Evolutionary conservation across 1,140 invertebrate genomes (phyloP), one percentile per base, ranked within the genome.

Genomic region (Heliconius congener): DNA sequence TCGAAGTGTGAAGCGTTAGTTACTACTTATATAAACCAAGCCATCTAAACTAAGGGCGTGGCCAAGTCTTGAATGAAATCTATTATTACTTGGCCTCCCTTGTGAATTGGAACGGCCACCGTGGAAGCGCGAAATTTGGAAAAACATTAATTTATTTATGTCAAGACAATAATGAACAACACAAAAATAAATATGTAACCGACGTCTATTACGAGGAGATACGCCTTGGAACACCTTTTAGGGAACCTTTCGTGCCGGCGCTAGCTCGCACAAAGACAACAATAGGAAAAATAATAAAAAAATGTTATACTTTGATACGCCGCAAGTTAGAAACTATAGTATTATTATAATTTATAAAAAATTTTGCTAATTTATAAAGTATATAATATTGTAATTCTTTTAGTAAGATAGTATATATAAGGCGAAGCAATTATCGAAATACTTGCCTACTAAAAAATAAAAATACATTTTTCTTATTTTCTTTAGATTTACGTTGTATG

Each of bases 131-230:
- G 88, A 94, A 94, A 92, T 93, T 87, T 88, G 79, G 83, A 76
- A 90, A 92, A 87, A 92, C 87, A 90, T 91, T 90, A 92, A 94
- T 93, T 93, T 94, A 93, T 93, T 93, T 93, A 93, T 88, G 93
- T 93, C 92, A 92, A 86, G 88, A 91, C 87, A 90, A 87, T 90
- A 93, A 92, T 92, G 92, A 86, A 87, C 82, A 92, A 92, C 85
- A 91, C 88, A 90, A 91, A 92, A 94, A 94, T 94, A 93, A 93
- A 93, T 93, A 93, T 93, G 90, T 94, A 91, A 91, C 89, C 85
- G 89, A 88, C 85, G 87, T 85, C 89, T 86, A 90, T 91, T 89
- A 87, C 86, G 78, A 82, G 82, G 83, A 86, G 90, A 83, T 91
- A 88, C 88, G 88, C 89, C 89, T 90, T 88, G 86, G 90, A 92